Evolutionary conservation across 2,797 vertebrate genomes (phyloP), one percentile per base, ranked within the genome.

Genomic region (Takifugu rubripes): DNA sequence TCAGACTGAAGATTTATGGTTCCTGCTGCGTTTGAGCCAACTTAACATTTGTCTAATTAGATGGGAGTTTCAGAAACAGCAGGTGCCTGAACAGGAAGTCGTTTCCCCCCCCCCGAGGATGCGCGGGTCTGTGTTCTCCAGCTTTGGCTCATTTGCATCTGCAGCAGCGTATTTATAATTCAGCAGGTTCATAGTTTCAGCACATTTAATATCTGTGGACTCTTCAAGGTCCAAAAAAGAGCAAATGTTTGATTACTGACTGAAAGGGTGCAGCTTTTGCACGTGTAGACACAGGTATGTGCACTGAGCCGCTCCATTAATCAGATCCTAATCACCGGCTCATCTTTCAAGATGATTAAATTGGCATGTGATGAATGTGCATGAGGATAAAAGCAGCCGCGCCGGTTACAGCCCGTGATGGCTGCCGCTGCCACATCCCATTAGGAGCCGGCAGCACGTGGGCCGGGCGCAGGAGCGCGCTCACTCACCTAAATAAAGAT

Each of bases 11-110:
- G 68, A 80, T 70, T 75, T 70, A 68, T 49, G 51, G 49, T 43
- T 54, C 58, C 68, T 48, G 65, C 63, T 70, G 75, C 43, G 51
- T 52, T 68, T 25, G 48, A 61, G 61, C 59, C 60, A 57, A 75
- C 64, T 56, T 61, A 79, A 77, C 36, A n/a, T 57, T 61, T 56
- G 57, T 65, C 33, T 77, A 74, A 84, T 83, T 81, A 66, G 57
- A 66, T 60, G 61, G 11, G 43, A 63, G 73, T 77, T 83, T 61
- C 51, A 62, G 59, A 55, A 74, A 59, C 51, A 60, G 68, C 70
- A 72, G 56, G 74, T 57, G 45, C 54, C 44, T 50, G 29, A 71
- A 61, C 43, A 42, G 29, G 52, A 56, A 24, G 17, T 46, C 64
- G n/a, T n/a, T n/a, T n/a, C 21, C 21, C 21, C 21, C 21, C 21